These are phyloP conservation scores for Uloborus plumipes DNA, from an alignment of 2,888 invertebrate genomes.

Conservation along the genomic window DNA sequence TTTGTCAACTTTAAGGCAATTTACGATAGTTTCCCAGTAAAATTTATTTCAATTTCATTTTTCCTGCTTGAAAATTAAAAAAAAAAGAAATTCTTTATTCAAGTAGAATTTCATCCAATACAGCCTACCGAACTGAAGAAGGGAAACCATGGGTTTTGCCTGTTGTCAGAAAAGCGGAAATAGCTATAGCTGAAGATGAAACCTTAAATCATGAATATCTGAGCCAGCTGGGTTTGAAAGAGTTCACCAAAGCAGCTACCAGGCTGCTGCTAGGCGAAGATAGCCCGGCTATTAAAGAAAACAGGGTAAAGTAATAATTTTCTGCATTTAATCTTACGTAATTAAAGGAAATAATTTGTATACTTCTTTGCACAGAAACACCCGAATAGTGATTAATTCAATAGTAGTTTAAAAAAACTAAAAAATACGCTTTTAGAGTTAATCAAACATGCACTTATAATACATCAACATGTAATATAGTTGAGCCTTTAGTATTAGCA, in stretches of 20 bases:
- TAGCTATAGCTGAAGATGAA: conserved; percentile 79
- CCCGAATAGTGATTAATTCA: too few relatives aligned
- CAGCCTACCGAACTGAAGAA: conserved; percentile 92
- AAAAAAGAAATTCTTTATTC: too few relatives aligned
- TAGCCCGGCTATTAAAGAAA: conserved; percentile 79
- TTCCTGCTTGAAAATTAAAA: conserved; percentile 25
- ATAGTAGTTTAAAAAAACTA: too few relatives aligned
- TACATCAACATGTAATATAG: too few relatives aligned
- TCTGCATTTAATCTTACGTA: too few relatives aligned
- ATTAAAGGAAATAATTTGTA: too few relatives aligned
- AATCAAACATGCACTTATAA: too few relatives aligned
- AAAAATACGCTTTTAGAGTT: too few relatives aligned
- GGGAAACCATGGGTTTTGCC: conserved; percentile 98
- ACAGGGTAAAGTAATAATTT: conserved; percentile 71
- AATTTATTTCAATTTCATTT: neutral
- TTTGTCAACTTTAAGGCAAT: too few relatives aligned
- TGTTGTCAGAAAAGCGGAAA: conserved; percentile 91
- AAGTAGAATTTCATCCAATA: conserved; percentile 2
- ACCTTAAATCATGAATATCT: conserved; percentile 94
- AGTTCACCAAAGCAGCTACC: conserved; percentile 83
- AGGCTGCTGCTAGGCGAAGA: conserved; percentile 88
- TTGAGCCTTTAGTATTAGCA: too few relatives aligned
- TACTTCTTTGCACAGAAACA: too few relatives aligned
- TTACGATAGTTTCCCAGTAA: too few relatives aligned
- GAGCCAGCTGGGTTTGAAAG: conserved; percentile 88